Percentiles rank a stretch among this genome's conserved stretches.
Conservation (phyloP, 2,113 vertebrate genomes). For the Mionectes macconnelli region DNA sequence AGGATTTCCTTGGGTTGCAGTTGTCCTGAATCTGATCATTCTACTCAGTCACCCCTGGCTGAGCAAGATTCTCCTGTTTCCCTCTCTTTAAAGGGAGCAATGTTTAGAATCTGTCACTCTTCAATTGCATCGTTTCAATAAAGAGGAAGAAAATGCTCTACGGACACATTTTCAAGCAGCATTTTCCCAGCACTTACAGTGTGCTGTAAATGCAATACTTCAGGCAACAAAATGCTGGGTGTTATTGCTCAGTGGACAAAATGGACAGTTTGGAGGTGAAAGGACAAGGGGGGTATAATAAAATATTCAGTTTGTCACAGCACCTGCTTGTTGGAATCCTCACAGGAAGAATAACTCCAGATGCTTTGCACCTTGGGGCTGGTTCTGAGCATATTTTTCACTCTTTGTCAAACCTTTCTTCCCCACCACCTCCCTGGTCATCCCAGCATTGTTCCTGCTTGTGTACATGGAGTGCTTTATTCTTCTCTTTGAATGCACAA, state of each 20-base stretch:
- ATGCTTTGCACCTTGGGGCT: background rate
- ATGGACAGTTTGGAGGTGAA: slow-evolving; percentile 36
- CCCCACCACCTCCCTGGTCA: background rate
- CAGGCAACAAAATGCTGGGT: slow-evolving; percentile 11
- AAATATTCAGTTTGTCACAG: slow-evolving; percentile 48
- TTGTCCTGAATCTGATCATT: background rate
- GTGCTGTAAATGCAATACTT: slow-evolving; percentile 8
- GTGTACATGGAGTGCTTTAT: background rate
- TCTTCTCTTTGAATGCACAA: background rate
- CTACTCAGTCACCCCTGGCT: background rate
- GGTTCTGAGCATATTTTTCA: background rate
- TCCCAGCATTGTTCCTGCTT: background rate
- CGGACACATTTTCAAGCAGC: background rate
- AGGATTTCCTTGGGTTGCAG: background rate
- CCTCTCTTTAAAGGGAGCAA: background rate
- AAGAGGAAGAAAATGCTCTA: background rate
- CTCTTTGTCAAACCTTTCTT: background rate
- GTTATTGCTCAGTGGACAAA: slow-evolving; percentile 23
- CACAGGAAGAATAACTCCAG: background rate
- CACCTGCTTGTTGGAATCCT: background rate
- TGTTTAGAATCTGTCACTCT: slow-evolving; percentile 32
- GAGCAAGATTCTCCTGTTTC: background rate
- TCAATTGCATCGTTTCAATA: background rate
- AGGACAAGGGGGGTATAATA: slow-evolving; percentile 30
- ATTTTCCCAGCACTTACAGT: background rate